Evolutionary conservation across 2,113 vertebrate genomes (phyloP), one percentile per base, ranked within the genome.

Genomic region (Taurulus bubalis): DNA sequence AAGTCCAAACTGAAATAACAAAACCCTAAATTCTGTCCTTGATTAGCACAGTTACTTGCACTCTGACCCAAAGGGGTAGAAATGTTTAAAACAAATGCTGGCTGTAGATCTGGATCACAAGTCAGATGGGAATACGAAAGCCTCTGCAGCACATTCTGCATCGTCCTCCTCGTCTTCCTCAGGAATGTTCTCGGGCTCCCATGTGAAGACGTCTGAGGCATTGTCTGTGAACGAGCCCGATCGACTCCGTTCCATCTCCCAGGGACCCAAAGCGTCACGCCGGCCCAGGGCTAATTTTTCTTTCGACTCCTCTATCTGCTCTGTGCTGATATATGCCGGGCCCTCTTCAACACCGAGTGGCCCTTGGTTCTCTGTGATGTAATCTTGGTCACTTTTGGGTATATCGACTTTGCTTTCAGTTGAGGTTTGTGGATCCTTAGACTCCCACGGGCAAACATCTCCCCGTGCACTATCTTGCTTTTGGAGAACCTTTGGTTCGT

Each of bases 141-240:
- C 95, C 73, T 96, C 95, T 11, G 95, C 95, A 8, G 94, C 95
- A 72, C 84, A 93, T 86, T 95, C 95, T 53, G 94, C 95, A 82
- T 95, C 93, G 1, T 91, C 93, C 8, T 95, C 93, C 45, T 95
- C 93, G 15, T 93, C 94, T 70, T 95, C 95, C 38, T 95, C 94
- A 18, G 91, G 94, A 59, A 94, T 94, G 20, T 94, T 92, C 71
- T 95, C 93, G 7, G 90, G 87, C 56, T 95, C 94, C 94, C 94
- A 95, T 5, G 94, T 94, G 42, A 95, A 94, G 71, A 95, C 85
- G 8, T 94, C 94, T 0, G 90, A 90, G 28, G 60, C 47, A 58
- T 88, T 93, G 71, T 95, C 93, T n/a, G 88, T 80, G 49, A 92
- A 90, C 2, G 90, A 91, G 18, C 90, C 78, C 20, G 92, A 92